A percentile compares a stretch with the other conserved stretches of the same genome.
Evolutionary conservation across 2,888 invertebrate genomes (phyloP).

Genomic region (Itoplectis maculator): DNA sequence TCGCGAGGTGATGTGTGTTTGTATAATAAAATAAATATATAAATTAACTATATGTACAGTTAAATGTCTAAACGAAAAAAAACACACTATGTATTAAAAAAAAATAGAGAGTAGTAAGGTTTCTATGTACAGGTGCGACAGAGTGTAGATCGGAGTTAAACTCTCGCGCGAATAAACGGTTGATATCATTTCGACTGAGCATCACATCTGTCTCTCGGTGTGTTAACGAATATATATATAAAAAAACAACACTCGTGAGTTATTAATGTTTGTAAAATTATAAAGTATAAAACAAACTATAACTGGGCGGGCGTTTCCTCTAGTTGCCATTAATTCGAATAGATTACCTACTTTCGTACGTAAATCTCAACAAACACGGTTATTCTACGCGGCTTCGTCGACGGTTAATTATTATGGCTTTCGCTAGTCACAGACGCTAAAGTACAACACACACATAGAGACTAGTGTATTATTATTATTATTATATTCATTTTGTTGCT

Average conservation of each 20-base stretch:
- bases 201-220: constrained; percentile 84
- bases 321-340: constrained; percentile 58
- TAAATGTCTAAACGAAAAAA: constrained; percentile 46
- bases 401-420: constrained; percentile 76
- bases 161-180: constrained; percentile 21
- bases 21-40: constrained; percentile 48
- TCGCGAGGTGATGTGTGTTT: constrained; percentile 84
- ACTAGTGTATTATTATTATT: constrained; percentile 42
- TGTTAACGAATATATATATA: constrained; percentile 81
- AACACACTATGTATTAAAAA: constrained; percentile 50
- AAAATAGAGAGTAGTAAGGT: constrained; percentile 40
- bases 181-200: constrained; percentile 22
- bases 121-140: constrained; percentile 64
- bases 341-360: constrained; percentile 74
- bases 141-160: constrained; percentile 36
- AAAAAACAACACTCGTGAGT: constrained; percentile 79
- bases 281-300: constrained; percentile 13
- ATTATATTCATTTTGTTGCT: constrained; percentile 21
- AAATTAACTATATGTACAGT: constrained; percentile 59
- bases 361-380: constrained; percentile 78
- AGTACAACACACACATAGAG: constrained; percentile 75
- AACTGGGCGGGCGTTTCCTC: constrained; percentile 33
- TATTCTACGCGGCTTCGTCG: constrained; percentile 81
- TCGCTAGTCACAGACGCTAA: constrained; percentile 83
- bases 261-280: constrained; percentile 68